phyloP scores from a whole-genome alignment of 1,140 invertebrate genomes.

The Galleria mellonella region DNA sequence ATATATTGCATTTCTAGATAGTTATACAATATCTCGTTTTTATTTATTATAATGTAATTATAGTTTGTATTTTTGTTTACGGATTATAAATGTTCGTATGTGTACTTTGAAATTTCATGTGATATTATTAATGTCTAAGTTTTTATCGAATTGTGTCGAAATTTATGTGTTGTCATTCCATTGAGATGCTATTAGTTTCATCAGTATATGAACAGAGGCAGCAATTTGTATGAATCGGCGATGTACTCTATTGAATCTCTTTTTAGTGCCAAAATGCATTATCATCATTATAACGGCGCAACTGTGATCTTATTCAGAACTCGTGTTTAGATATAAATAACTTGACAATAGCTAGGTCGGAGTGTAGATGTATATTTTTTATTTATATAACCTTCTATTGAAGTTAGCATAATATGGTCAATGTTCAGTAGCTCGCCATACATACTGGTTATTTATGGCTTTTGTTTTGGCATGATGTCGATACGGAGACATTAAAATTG shows the following conservation, averaged over 20 bases:
- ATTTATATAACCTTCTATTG: conserved; percentile 65
- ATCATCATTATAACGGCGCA: conserved; percentile 33
- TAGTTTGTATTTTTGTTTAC: conserved; percentile 65
- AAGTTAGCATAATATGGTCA: conserved; percentile 52
- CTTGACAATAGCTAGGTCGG: conserved; percentile 41
- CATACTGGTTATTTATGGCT: conserved; percentile 41
- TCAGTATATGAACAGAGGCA: conserved; percentile 7
- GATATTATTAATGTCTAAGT: conserved; percentile 65
- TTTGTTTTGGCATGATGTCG: conserved; percentile 67
- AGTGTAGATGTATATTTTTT: conserved; percentile 58
- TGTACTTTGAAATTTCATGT: conserved; percentile 65
- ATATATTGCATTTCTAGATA: conserved; percentile 70
- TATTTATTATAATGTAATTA: conserved; percentile 64
- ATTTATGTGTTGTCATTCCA: conserved; percentile 46
- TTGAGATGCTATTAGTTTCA: neutral
- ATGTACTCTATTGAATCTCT: conserved; percentile 42
- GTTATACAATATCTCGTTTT: conserved; percentile 64
- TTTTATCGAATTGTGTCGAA: conserved; percentile 43
- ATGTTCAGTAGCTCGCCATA: conserved; percentile 38
- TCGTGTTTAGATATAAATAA: conserved; percentile 27
- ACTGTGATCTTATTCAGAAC: conserved; percentile 54
- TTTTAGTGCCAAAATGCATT: conserved; percentile 62
- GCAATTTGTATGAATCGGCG: neutral
- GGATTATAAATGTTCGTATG: conserved; percentile 58
- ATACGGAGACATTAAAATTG: conserved; percentile 65